Percentiles rank a stretch among this genome's conserved stretches.
Conservation (phyloP, 2,797 vertebrate species). For the Trematomus bernacchii region DNA sequence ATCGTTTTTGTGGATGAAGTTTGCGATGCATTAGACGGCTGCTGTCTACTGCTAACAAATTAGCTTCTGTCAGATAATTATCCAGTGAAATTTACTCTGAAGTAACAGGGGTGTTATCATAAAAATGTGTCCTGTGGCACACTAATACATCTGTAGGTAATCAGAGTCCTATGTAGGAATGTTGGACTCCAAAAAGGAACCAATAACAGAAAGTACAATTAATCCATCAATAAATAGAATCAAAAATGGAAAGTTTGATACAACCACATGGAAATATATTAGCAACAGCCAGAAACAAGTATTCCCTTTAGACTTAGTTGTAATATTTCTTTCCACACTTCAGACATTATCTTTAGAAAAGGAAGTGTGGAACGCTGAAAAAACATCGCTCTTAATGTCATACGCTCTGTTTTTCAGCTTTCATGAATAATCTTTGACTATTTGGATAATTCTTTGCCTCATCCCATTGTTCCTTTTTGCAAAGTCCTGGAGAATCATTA, state of each 20-base stretch:
- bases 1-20: too few species aligned
- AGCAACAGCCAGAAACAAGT: background rate
- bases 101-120: too few species aligned
- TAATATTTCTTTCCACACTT: background rate
- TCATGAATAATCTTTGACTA: background rate
- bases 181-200: too few species aligned
- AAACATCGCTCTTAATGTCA: background rate
- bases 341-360: background rate
- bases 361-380: background rate
- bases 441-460: background rate
- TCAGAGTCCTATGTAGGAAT: too few species aligned
- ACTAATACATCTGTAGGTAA: too few species aligned
- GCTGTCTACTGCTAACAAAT: too few species aligned
- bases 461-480: conserved; percentile 2
- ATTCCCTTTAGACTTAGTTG: background rate
- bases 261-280: too few species aligned
- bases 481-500: background rate
- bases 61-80: too few species aligned
- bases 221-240: background rate
- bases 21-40: too few species aligned
- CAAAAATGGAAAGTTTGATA: background rate
- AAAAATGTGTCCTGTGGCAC: too few species aligned
- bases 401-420: background rate
- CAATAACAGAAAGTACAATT: too few species aligned
- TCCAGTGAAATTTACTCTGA: too few species aligned